A percentile compares a stretch with the other conserved stretches of the same genome.
Evolutionary conservation across 1,140 invertebrate species (phyloP).

Genomic region (Drosophila lacteicornis): DNA sequence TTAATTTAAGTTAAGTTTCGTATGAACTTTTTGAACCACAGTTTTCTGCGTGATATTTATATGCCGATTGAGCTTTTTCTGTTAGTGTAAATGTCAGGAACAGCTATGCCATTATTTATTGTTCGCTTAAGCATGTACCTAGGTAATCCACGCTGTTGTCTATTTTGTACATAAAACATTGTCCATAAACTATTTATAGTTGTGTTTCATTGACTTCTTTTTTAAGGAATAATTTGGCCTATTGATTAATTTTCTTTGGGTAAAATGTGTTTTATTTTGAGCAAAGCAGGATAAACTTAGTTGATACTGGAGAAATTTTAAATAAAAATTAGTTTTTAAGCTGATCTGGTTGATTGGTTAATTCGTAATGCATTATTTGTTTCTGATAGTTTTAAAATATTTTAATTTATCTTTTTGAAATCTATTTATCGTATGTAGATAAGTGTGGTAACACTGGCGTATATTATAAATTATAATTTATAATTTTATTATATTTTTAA

Average conservation of each 20-base stretch:
- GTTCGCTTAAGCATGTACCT: not conserved
- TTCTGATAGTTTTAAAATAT: too few species aligned
- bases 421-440: not conserved
- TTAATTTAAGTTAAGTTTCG: constrained; percentile 20
- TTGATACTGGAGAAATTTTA: not conserved
- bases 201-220: not conserved
- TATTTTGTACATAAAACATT: constrained; percentile 1
- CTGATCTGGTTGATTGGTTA: too few species aligned
- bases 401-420: not conserved
- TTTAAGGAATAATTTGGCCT: too few species aligned
- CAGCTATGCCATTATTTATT: constrained; percentile 20
- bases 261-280: not conserved
- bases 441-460: not conserved
- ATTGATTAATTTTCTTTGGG: too few species aligned
- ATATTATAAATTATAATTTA: too few species aligned
- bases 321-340: too few species aligned
- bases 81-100: not conserved
- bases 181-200: not conserved
- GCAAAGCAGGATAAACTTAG: not conserved
- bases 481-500: too few species aligned
- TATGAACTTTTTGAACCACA: constrained; percentile 11
- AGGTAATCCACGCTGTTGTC: not conserved
- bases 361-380: too few species aligned
- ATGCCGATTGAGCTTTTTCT: constrained; percentile 9
- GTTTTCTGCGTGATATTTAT: constrained; percentile 37